Evolutionary conservation across 2,888 invertebrate genomes (phyloP).

Genomic region (Diplolepis rosae): DNA sequence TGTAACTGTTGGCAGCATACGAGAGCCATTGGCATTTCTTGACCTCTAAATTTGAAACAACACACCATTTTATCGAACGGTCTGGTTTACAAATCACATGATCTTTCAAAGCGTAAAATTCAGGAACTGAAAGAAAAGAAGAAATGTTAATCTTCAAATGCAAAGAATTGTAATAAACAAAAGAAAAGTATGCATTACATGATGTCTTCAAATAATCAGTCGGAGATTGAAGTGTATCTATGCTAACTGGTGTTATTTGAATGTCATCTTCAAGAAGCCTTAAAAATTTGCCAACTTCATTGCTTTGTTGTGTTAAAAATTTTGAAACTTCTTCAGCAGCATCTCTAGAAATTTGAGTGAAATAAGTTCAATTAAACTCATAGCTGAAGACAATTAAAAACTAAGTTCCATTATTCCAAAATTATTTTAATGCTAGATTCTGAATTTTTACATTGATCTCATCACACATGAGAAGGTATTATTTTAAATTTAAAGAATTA

Average conservation of each 20-base stretch:
- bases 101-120: slow-evolving; percentile 54
- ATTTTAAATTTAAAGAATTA: too few species aligned
- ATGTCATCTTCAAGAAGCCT: slow-evolving; percentile 5
- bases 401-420: too few species aligned
- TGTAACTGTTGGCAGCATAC: slow-evolving; percentile 83
- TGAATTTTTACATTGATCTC: too few species aligned
- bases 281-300: not conserved
- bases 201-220: not conserved
- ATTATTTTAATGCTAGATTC: too few species aligned
- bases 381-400: too few species aligned
- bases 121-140: slow-evolving; percentile 60
- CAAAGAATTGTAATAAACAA: not conserved
- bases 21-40: slow-evolving; percentile 88
- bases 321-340: not conserved
- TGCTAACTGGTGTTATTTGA: not conserved
- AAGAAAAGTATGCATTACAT: not conserved
- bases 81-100: slow-evolving; percentile 61
- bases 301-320: not conserved
- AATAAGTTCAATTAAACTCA: too few species aligned
- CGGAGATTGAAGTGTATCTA: not conserved
- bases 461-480: too few species aligned
- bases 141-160: not conserved
- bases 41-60: slow-evolving; percentile 81
- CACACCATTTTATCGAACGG: slow-evolving; percentile 76
- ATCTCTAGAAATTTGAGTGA: not conserved